Evolutionary conservation across 2,113 vertebrate species (phyloP).

Genomic region (Odocoileus virginianus): DNA sequence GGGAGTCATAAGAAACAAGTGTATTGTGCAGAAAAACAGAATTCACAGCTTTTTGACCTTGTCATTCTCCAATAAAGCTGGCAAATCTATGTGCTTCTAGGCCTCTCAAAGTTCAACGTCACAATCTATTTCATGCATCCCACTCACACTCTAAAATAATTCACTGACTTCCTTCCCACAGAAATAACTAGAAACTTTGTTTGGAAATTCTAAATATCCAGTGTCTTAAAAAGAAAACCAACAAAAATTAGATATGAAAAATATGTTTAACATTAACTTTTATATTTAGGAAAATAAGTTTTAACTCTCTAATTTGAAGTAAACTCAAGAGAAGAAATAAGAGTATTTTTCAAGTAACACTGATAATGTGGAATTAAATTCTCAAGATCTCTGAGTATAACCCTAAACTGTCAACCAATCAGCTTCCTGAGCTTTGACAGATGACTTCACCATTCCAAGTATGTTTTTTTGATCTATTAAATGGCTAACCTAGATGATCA

Average conservation of each 20-base stretch:
- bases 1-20: neutral
- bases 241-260: neutral
- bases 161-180: constrained; percentile 2
- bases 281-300: neutral
- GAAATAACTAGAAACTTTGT: neutral
- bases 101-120: neutral
- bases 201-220: neutral
- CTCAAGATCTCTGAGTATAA: neutral
- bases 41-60: neutral
- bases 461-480: neutral
- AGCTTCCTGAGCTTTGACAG: neutral
- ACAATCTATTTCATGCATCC: neutral
- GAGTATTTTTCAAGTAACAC: neutral
- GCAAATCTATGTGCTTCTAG: neutral
- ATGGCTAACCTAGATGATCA: neutral
- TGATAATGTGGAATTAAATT: neutral
- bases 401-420: neutral
- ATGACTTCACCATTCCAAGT: neutral
- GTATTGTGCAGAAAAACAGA: neutral
- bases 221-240: neutral
- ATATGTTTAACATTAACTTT: neutral
- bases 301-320: neutral
- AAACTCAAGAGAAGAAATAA: neutral
- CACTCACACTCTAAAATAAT: constrained; percentile 8
- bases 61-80: neutral